Evolutionary conservation across 64 coral and sea anemone species (phyloP), one percentile per base, ranked within the genome.

Genomic region (Pachyseris speciosa): DNA sequence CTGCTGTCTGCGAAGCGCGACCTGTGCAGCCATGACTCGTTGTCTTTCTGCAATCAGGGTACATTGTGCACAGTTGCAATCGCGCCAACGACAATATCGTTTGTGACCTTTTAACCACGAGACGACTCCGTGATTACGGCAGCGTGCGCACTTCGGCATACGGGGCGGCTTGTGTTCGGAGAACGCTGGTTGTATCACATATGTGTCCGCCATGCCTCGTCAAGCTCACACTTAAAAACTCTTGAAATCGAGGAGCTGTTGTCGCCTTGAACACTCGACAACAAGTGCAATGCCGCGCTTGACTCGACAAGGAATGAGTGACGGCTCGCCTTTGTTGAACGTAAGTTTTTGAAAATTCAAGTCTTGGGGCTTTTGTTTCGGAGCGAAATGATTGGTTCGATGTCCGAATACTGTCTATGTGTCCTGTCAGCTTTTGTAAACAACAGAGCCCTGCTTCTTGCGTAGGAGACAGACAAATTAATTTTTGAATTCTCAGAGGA

Each of bases 61-160:
- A 20, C 97, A 99, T 42, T 99, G 90, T 31, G 97, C 87, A 37
- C 97, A 99, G 55, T 86, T 95, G 50, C 97, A 99, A n/a, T 99
- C 94, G 27, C 94, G 69, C 97, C 97, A 99, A 24, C 84, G 80
- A 48, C 97, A 99, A 45, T 93, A 99, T 19, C 97, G 86, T 20
- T 99, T 99, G 74, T 99, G 97, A 6, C 97, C 97, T 49, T 99
- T 99, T 13, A 99, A 43, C 53, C 91, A 89, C 17, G 97, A 99
- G 7, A 95, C 91, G 5, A 90, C 87, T 13, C 97, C 97, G 69
- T 99, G 97, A 48, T 93, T 99, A 38, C 94, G 55, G 49, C 97
- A 99, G 2, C 97, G 78, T 16, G 97, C 97, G 48, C 97, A 99
- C 65, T 99, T 99, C 19, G 97, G 97, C 32, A 84, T 74, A 1